phyloP scores from a whole-genome alignment of 2,113 vertebrate species.

The Nymphicus hollandicus region DNA sequence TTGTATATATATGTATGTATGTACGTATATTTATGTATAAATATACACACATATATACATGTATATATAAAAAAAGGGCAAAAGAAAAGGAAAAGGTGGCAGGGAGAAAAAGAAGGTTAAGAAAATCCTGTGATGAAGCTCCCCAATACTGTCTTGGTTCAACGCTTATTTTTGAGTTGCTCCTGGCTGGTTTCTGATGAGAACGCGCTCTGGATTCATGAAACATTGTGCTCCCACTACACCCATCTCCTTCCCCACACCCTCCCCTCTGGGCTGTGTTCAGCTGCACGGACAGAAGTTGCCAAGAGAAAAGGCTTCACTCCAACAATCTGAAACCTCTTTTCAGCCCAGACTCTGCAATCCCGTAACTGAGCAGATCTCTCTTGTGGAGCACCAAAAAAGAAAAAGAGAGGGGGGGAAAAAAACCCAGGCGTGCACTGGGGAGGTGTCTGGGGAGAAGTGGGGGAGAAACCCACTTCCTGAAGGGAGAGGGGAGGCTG shows the following conservation, averaged over 20 bases:
- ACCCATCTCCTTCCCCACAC: conserved; percentile 6
- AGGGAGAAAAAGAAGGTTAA: conserved; percentile 6
- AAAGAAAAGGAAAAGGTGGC: conserved; percentile 34
- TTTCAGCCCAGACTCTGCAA: conserved; percentile 54
- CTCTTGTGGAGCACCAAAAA: conserved; percentile 65
- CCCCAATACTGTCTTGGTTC: conserved; percentile 62
- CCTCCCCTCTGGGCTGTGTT: conserved; percentile 24
- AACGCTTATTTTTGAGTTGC: conserved; percentile 59
- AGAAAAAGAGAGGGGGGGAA: background rate
- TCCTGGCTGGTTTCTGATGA: conserved; percentile 65
- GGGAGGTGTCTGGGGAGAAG: conserved; percentile 57
- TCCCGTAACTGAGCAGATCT: conserved; percentile 59
- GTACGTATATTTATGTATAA: conserved; percentile 14
- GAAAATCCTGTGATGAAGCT: conserved; percentile 48
- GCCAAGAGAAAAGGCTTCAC: conserved; percentile 38
- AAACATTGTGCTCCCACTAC: conserved; percentile 11
- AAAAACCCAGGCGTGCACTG: background rate
- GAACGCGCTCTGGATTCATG: conserved; percentile 45
- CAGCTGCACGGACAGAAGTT: conserved; percentile 43
- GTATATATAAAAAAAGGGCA: conserved; percentile 33
- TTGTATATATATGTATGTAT: background rate
- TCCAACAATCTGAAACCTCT: conserved; percentile 53
- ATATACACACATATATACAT: conserved; percentile 47
- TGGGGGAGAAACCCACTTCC: conserved; percentile 66
- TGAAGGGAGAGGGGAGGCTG: conserved; percentile 67